Base-by-base conservation (phyloP, 2,888 invertebrate genomes). In the Nemotelus nigrinus region DNA sequence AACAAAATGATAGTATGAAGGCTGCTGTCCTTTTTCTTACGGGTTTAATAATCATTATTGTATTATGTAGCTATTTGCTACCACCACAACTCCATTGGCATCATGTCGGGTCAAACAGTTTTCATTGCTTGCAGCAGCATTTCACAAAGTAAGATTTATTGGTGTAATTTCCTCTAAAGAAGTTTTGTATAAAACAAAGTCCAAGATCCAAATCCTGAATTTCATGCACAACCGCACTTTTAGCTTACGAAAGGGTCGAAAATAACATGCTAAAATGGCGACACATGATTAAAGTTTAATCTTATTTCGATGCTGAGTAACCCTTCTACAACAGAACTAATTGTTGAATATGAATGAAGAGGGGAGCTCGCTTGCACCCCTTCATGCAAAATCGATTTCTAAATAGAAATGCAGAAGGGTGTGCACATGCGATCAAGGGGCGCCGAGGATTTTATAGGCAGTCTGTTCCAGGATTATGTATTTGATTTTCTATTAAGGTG, bases 401-500 rank as follows among this genome's bases (percentile, higher is more conserved):
- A 63, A 57, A 57, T 25, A 25, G 25, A 25, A 3, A 57, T 57
- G 1, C 10, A 57, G 57, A 57, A 50, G 5, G 25, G 39, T 45
- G 65, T 3, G 65, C 7, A 47, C 6, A 44, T 65, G 25, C 25
- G 25, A 25, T 25, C 25, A 25, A 25, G 25, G 25, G 25, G 53
- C 7, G 53, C 53, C 10, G 10, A 53, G 10, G 10, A 7, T 7
- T 53, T 53, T 53, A 53, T 53, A 53, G 6, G 53, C 53, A 53
- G 7, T 10, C 10, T 53, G 53, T 1, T 10, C 10, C 10, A 53
- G 53, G 76, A 78, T 76, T 70, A 78, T 78, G 48, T 76, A 67
- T 76, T 76, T 76, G 78, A 76, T 71, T 70, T 71, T 76, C 47
- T 45, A 50, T 41, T 71, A 55, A 64, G 57, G 39, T n/a, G 64